Percentiles rank a stretch among this genome's conserved stretches.
These are phyloP conservation scores for Acleris literana DNA, from an alignment of 2,888 invertebrate genomes.

Conservation along the genomic window DNA sequence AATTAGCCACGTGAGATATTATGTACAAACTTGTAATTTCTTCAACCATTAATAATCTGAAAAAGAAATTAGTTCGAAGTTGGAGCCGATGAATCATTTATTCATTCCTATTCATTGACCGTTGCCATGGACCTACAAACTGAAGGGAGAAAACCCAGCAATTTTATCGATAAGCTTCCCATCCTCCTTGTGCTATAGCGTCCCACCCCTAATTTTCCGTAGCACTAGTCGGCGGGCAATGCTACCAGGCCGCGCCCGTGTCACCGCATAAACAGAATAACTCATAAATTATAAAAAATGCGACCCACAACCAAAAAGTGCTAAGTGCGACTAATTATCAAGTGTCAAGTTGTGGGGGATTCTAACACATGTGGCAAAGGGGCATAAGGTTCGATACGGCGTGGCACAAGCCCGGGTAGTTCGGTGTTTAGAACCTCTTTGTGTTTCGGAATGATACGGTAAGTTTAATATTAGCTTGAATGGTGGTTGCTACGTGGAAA, in stretches of 20 bases:
- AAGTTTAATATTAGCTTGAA: slow-evolving; percentile 45
- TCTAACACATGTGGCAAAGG: slow-evolving; percentile 78
- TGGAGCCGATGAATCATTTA: too few relatives aligned
- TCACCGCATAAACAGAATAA: slow-evolving; percentile 47
- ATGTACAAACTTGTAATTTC: too few relatives aligned
- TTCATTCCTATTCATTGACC: too few relatives aligned
- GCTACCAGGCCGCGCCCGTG: slow-evolving; percentile 67
- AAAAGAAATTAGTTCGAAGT: too few relatives aligned
- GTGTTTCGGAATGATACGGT: slow-evolving; percentile 77
- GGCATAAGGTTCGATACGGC: slow-evolving; percentile 76
- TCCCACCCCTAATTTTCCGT: slow-evolving; percentile 54
- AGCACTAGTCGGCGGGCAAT: slow-evolving; percentile 63
- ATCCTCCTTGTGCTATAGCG: slow-evolving; percentile 14
- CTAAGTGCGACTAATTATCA: slow-evolving; percentile 48
- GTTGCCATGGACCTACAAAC: too few relatives aligned
- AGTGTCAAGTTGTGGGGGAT: slow-evolving; percentile 53
- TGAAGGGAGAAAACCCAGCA: not conserved
- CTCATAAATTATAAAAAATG: slow-evolving; percentile 35
- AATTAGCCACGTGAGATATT: too few relatives aligned
- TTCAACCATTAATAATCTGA: too few relatives aligned
- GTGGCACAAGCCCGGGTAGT: slow-evolving; percentile 80
- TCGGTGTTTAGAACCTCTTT: slow-evolving; percentile 57
- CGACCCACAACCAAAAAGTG: slow-evolving; percentile 38
- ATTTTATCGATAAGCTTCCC: slow-evolving; percentile 6
- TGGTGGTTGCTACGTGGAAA: slow-evolving; percentile 7